A percentile compares a stretch with the other conserved stretches of the same genome.
phyloP scores from a whole-genome alignment of 2,113 vertebrate genomes.

The Python bivittatus region DNA sequence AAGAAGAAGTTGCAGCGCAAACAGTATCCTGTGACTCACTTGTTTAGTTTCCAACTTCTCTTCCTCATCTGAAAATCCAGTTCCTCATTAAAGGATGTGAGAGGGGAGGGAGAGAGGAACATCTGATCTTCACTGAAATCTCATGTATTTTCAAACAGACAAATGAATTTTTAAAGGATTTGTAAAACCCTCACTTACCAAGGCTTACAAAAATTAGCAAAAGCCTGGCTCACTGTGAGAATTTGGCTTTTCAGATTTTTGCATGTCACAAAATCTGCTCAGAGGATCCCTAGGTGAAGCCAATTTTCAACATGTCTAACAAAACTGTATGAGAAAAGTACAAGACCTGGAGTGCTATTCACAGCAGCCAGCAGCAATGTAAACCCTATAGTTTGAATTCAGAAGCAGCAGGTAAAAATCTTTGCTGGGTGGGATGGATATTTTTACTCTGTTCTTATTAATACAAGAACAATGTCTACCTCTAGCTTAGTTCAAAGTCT shows the following conservation, averaged over 20 bases:
- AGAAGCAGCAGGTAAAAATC: slow-evolving; percentile 57
- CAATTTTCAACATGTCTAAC: neutral
- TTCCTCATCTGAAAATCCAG: neutral
- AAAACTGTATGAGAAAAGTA: neutral
- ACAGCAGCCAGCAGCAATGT: slow-evolving; percentile 25
- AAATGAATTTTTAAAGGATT: neutral
- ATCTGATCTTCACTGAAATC: neutral
- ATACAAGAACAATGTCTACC: slow-evolving; percentile 38
- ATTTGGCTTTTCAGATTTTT: neutral
- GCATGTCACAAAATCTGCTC: neutral
- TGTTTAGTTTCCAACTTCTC: neutral
- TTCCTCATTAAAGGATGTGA: neutral
- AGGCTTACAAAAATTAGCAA: neutral
- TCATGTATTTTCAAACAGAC: neutral
- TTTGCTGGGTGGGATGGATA: slow-evolving; percentile 31
- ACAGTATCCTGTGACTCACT: neutral
- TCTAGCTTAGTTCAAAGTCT: neutral
- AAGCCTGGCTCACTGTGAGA: neutral
- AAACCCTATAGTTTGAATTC: slow-evolving; percentile 46
- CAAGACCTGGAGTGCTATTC: neutral
- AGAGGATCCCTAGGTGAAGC: neutral
- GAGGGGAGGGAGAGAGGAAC: neutral
- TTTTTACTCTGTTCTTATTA: slow-evolving; percentile 47
- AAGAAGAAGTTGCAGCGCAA: neutral
- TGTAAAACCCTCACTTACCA: neutral